These are phyloP conservation scores for Geodia barretti DNA, from an alignment of 37 sponge, comb jelly and placozoan genomes.

Conservation along the genomic window DNA sequence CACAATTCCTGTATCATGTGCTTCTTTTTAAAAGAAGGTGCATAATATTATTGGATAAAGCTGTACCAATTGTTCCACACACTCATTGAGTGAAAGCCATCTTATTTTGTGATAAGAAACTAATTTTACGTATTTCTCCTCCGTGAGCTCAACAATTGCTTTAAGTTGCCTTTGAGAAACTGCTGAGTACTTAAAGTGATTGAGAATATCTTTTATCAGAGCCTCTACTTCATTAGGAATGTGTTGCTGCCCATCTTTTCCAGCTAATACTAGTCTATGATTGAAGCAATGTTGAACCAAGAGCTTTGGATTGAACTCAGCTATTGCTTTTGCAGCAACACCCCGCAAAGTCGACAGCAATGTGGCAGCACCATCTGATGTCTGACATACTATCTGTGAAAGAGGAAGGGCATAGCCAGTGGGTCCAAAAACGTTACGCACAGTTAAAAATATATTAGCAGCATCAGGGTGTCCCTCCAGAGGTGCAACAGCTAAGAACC, in stretches of 20 bases:
- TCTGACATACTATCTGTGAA: background rate
- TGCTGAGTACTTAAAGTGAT: conserved; percentile 7
- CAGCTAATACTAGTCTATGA: conserved; percentile 9
- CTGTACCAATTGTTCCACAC: background rate
- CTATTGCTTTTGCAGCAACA: background rate
- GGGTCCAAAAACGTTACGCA: background rate
- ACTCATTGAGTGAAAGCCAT: background rate
- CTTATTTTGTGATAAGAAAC: conserved; percentile 11
- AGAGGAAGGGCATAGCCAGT: background rate
- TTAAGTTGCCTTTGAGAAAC: background rate
- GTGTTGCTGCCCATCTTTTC: conserved; percentile 10
- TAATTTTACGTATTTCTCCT: background rate
- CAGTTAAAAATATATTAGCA: background rate
- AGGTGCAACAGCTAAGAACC: background rate
- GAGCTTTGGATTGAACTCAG: background rate
- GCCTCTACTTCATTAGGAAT: conserved; percentile 12
- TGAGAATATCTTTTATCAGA: background rate
- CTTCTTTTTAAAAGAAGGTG: background rate
- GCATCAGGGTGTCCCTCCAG: conserved; percentile 11
- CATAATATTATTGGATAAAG: background rate
- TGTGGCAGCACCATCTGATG: conserved; percentile 15
- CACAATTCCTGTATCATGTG: too few relatives aligned
- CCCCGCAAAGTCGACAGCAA: conserved; percentile 3
- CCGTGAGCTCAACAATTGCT: conserved; percentile 11
- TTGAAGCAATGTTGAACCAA: conserved; percentile 3